Evolutionary conservation across 2,888 invertebrate genomes (phyloP), one percentile per base, ranked within the genome.

Genomic region (Anticlea derivata): DNA sequence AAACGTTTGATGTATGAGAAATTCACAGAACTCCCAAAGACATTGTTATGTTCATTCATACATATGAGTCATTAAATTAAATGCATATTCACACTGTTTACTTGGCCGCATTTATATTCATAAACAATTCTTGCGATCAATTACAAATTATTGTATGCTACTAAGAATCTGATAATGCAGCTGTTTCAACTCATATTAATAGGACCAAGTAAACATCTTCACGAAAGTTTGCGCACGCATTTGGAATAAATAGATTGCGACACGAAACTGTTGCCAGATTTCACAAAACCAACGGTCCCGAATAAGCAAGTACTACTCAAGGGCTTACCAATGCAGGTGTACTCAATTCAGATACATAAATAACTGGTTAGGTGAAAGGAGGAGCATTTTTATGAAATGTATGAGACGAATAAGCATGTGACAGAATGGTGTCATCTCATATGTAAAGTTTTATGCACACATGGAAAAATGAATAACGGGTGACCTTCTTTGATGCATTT

Each of bases 211-310:
- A 61, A 56, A 58, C 46, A 56, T 50, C 49, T 48, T 38, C 27
- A 2, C 40, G 54, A 58, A 54, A 58, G 44, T 34, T 30, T 22
- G 17, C 17, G 43, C 17, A 48, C 53, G 48, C 53, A 49, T 40
- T 53, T 45, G 44, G 44, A 48, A 53, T 52, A 48, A 52, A 52
- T 53, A 49, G 53, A 48, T 48, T 52, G 51, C 34, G 41, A 46
- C 41, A 46, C n/a, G 11, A 17, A 46, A 34, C 44, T 27, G 45
- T 17, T 52, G 60, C 60, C 60, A 60, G 40, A 60, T 62, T 62
- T 62, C 58, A 60, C 57, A 55, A 53, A 58, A 43, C 30, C 48
- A 50, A 49, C 50, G 39, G 53, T 52, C 47, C 57, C 47, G 59
- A 61, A 61, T 61, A 35, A 50, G 37, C 38, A 58, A 60, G 50